Evolutionary conservation across 2,113 vertebrate species (phyloP).

Genomic region (Ptychochromis oligacanthus): DNA sequence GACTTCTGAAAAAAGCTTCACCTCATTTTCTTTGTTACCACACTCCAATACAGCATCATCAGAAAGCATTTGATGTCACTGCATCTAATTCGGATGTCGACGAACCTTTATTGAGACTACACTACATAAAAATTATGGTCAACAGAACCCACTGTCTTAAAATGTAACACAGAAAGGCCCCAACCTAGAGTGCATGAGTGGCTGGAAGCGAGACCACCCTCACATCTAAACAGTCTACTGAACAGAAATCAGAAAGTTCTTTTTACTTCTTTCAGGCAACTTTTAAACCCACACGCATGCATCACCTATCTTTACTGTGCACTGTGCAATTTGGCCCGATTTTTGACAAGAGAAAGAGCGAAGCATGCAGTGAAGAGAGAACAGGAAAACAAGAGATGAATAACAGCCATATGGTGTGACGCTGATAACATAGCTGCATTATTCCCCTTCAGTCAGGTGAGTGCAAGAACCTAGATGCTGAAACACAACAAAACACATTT

Average conservation of each 20-base stretch:
- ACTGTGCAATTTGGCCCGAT: background rate
- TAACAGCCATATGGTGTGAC: slow-evolving; percentile 45
- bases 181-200: background rate
- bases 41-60: background rate
- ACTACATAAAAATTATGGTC: background rate
- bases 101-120: background rate
- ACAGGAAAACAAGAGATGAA: slow-evolving; percentile 45
- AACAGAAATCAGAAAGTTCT: slow-evolving; percentile 16
- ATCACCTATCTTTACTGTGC: slow-evolving; percentile 8
- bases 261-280: slow-evolving; percentile 1
- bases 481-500: slow-evolving; percentile 38
- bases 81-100: background rate
- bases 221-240: background rate
- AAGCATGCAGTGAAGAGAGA: background rate
- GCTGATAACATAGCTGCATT: slow-evolving; percentile 52
- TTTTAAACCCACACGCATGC: slow-evolving; percentile 25
- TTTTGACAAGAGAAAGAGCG: background rate
- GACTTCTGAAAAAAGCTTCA: background rate
- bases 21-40: background rate
- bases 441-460: slow-evolving; percentile 56
- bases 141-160: background rate
- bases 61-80: background rate
- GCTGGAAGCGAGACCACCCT: background rate
- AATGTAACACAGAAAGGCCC: background rate
- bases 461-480: slow-evolving; percentile 23